Evolutionary conservation across 2,113 vertebrate species (phyloP), one percentile per base, ranked within the genome.

Genomic region (Morone saxatilis): DNA sequence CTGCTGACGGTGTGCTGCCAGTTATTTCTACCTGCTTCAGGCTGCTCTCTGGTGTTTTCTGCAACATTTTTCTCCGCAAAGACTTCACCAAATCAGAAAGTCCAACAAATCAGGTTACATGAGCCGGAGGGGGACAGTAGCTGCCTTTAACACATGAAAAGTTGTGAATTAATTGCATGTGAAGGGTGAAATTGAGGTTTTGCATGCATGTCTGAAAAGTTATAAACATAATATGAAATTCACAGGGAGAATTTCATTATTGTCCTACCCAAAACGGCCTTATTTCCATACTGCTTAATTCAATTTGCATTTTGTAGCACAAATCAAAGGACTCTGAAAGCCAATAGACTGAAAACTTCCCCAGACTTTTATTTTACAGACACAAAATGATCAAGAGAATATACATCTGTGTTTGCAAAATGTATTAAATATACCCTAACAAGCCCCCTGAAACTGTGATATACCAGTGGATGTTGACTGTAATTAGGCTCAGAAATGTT

Each of bases 1-100:
- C 65, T 86, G 84, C 84, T 89, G 88, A 89, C 74, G 4, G 38
- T 41, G 87, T 75, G 80, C 84, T 78, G 77, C 80, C 84, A 84
- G 70, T 86, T 84, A 81, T 74, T 86, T 78, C 81, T 73, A 84
- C 80, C 80, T 82, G 84, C 84, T 81, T 36, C 79, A 9, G 50
- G 61, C 69, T 78, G 78, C 66, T 57, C 68, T n/a, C 79, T 57
- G 38, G n/a, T 48, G 17, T 68, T 76, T 88, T 53, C 71, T 82
- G 70, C 83, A 71, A 67, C 79, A 62, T 88, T 40, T 76, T 41
- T 75, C 66, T 2, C 60, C 22, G 38, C 43, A 22, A 43, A 71
- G 22, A 45, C 31, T 38, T 48, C 6, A 59, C 20, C 16, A 13
- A 68, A 36, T 75, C n/a, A 43, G 36, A 62, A 54, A 72, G 14